Percentiles rank a stretch among this genome's conserved stretches.
Conservation (phyloP, 2,113 vertebrate species). For the Asarcornis scutulata region DNA sequence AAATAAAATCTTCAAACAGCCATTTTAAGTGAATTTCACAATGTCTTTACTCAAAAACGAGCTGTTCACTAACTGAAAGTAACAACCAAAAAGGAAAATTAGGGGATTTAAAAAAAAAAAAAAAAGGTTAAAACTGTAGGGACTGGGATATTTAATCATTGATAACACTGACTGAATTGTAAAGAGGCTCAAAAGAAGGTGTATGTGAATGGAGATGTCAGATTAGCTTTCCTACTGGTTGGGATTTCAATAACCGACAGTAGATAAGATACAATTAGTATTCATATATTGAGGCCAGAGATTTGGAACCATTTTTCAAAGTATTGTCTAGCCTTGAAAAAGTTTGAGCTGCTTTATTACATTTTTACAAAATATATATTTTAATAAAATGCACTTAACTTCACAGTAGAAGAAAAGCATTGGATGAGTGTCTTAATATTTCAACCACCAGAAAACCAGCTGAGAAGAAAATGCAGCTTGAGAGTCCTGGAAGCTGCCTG, state of each 20-base stretch:
- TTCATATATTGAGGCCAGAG: slow-evolving; percentile 66
- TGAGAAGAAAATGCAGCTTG: neutral
- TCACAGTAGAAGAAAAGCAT: neutral
- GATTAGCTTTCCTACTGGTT: slow-evolving; percentile 69
- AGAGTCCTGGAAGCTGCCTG: slow-evolving; percentile 41
- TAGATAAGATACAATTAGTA: slow-evolving; percentile 69
- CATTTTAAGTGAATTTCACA: slow-evolving; percentile 64
- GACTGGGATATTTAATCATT: slow-evolving; percentile 67
- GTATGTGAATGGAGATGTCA: slow-evolving; percentile 70
- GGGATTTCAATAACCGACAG: slow-evolving; percentile 64
- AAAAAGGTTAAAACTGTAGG: slow-evolving; percentile 62
- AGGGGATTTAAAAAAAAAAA: slow-evolving; percentile 4
- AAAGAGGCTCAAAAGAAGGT: slow-evolving; percentile 66
- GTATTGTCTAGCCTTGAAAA: slow-evolving; percentile 59
- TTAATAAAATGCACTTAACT: slow-evolving; percentile 21
- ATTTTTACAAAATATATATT: neutral
- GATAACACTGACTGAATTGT: slow-evolving; percentile 64
- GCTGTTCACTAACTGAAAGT: slow-evolving; percentile 49
- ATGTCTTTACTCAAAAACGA: slow-evolving; percentile 56
- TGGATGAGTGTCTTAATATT: slow-evolving; percentile 52
- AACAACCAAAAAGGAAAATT: slow-evolving; percentile 58
- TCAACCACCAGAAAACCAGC: slow-evolving; percentile 34
- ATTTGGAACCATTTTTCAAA: slow-evolving; percentile 53
- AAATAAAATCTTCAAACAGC: slow-evolving; percentile 54
- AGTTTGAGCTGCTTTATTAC: slow-evolving; percentile 31